Base-by-base conservation (phyloP, 1,140 invertebrate species). In the Ceratosolen solmsi region DNA sequence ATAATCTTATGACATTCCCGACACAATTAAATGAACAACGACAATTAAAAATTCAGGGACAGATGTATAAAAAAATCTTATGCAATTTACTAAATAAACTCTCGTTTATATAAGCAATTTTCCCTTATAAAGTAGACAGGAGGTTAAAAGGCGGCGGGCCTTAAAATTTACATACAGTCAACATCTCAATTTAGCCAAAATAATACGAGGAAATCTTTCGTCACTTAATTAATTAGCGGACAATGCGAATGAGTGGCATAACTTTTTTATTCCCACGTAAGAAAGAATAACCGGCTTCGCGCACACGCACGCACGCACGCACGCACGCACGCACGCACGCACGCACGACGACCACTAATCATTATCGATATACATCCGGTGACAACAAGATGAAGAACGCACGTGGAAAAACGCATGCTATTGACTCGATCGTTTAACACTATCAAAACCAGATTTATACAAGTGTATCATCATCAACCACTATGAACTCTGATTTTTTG, bases 301-400 rank as follows among this genome's bases (percentile, higher is more conserved):
- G n/a, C n/a, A n/a, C n/a, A n/a, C n/a, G n/a, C n/a, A n/a, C n/a
- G n/a, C n/a, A n/a, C n/a, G n/a, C n/a, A n/a, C n/a, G n/a, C n/a
- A n/a, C n/a, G n/a, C n/a, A n/a, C n/a, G n/a, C n/a, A n/a, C n/a
- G n/a, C n/a, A n/a, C n/a, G n/a, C n/a, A n/a, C n/a, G n/a, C n/a
- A n/a, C n/a, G n/a, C n/a, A n/a, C n/a, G n/a, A n/a, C n/a, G n/a
- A n/a, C n/a, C n/a, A n/a, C n/a, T n/a, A n/a, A n/a, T n/a, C 46
- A 51, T 33, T 51, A 46, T 72, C 70, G 41, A 54, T 72, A 51
- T 41, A 54, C n/a, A 33, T 49, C 25, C 56, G 56, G 36, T 36
- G 15, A 30, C 3, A n/a, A 41, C 27, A 22, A 72, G 11, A 27
- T 25, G 0, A 22, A 27, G 41, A 51, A 51, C 17, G 41, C 13